Evolutionary conservation across 2,888 invertebrate species (phyloP).

Genomic region (Acanthopleura granulata): DNA sequence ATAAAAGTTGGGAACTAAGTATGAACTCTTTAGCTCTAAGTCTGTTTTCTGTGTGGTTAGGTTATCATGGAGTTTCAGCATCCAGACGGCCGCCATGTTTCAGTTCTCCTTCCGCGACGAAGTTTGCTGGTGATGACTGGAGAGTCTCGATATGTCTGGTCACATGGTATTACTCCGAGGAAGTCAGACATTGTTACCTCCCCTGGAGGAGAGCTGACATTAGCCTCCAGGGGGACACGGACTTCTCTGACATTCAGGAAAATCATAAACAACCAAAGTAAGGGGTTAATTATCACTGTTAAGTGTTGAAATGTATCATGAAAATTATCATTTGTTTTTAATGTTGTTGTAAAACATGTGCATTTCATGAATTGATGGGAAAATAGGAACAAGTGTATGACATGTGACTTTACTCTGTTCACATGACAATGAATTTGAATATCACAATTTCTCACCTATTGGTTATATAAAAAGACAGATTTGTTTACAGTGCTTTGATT

Average conservation of each 20-base stretch:
- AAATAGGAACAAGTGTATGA: too few species aligned
- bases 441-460: too few species aligned
- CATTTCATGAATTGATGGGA: too few species aligned
- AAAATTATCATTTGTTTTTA: too few species aligned
- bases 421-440: too few species aligned
- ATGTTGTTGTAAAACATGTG: too few species aligned
- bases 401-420: too few species aligned
- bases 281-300: neutral
- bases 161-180: conserved; percentile 81
- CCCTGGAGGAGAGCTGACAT: conserved; percentile 73
- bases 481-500: too few species aligned
- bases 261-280: conserved; percentile 56
- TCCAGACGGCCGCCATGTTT: conserved; percentile 74
- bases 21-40: too few species aligned
- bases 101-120: conserved; percentile 78
- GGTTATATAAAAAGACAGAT: too few species aligned
- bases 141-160: conserved; percentile 77
- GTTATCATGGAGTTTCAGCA: conserved; percentile 89
- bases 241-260: conserved; percentile 89
- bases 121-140: conserved; percentile 86
- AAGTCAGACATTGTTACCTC: conserved; percentile 81
- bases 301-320: too few species aligned
- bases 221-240: conserved; percentile 70
- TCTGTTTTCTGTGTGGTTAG: conserved; percentile 35
- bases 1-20: too few species aligned